Evolutionary conservation across 2,113 vertebrate genomes (phyloP), one percentile per base, ranked within the genome.

Genomic region (Tautogolabrus adspersus): DNA sequence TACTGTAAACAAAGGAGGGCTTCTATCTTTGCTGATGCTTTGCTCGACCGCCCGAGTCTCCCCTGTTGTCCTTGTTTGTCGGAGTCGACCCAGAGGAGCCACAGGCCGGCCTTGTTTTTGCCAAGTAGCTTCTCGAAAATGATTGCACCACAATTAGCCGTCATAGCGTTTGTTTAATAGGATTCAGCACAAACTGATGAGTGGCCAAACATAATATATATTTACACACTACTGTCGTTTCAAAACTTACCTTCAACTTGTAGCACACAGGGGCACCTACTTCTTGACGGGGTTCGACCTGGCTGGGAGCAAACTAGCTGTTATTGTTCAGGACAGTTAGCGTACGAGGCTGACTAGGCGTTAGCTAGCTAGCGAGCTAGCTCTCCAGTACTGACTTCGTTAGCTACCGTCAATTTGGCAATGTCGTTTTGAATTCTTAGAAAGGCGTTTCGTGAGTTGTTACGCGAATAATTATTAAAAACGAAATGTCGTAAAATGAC

Each of bases 71-170:
- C 68, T 75, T 81, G 60, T 54, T 75, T 37, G 11, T 13, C 70
- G 75, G 63, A 82, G 37, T 19, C 54, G 74, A 85, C 72, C 77
- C 79, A 78, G 34, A 86, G 54, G 61, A 85, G 77, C 79, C 66
- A 80, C 56, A 81, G 88, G 49, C 74, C 75, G 89, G 87, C 86
- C 91, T 91, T 82, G 87, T 89, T 90, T 78, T 85, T 82, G 65
- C 72, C 85, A 72, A 77, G 30, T 51, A 80, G 78, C 77, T 77
- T 63, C 71, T 72, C 49, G 42, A 82, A 81, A 84, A 86, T 76
- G 64, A 81, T 46, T 62, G 79, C 88, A 84, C 72, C 81, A 81
- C 59, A 59, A 62, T 72, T 67, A 69, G 38, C 58, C 15, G 19
- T 13, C 26, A 23, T 5, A 61, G 26, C 57, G 16, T 55, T 40